Base-by-base conservation (phyloP, 1,140 invertebrate species). In the Aethina tumida region DNA sequence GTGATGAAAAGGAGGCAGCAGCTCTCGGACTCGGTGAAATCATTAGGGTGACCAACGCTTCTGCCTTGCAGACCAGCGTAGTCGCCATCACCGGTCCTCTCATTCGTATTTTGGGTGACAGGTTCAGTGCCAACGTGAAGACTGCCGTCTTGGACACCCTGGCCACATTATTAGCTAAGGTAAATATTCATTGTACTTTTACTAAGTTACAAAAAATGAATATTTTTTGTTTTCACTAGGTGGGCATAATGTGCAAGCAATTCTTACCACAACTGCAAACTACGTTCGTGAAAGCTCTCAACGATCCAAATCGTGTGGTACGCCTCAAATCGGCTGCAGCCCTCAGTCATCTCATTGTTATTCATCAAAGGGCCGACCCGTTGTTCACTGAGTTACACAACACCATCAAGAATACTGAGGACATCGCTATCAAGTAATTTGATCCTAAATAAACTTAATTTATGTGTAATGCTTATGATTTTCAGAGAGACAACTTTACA, bases 241-340 rank as follows among this genome's bases (percentile, higher is more conserved):
- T 92, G 40, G 89, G 90, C 10, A 72, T 83, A 6, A 84, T 93
- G 75, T 63, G 99, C 58, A 97, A 95, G 65, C 93, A 97, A 58
- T 99, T 99, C 65, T 69, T 99, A 52, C 95, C 96, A 7, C 95
- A 99, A 69, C 70, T 99, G 6, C 94, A 98, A 72, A 97, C 93
- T 12, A 97, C 95, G 3, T 98, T 99, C 64, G 69, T 97, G 8
- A 95, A 95, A 69, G 82, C 93, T 3, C 67, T 97, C 12, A 83
- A 84, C 62, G 95, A 97, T 63, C 74, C 79, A 15, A 86, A 90
- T 59, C 68, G 91, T 42, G 73, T 76, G 48, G 92, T 97, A 1
- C 71, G 93, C 41, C 69, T 97, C 21, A 88, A 89, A 67, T 88
- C 93, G 7, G 92, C 90, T 0, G 70, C 71, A 33, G 93, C 91